Evolutionary conservation across 2,113 vertebrate genomes (phyloP), one percentile per base, ranked within the genome.

Genomic region (Tympanuchus pallidicinctus): DNA sequence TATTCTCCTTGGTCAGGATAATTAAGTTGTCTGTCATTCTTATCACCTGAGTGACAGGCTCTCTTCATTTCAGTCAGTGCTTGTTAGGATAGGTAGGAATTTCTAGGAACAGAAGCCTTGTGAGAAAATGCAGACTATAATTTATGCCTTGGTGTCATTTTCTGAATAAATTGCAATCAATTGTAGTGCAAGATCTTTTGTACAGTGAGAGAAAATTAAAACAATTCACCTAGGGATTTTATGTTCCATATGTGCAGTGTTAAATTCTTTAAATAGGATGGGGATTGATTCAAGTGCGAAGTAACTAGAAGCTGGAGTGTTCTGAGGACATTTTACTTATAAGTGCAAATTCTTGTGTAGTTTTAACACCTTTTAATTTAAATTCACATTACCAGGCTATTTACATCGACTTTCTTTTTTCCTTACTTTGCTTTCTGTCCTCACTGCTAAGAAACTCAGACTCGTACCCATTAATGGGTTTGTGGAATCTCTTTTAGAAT

Each of bases 21-120:
- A 94, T 95, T 93, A 96, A 90, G 30, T 45, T 96, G 89, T 94
- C 91, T 82, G 71, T 92, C 87, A 91, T 65, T 47, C 82, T 94
- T 91, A 93, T 95, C 92, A 92, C 59, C 67, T 70, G 83, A 65
- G 65, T 82, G 92, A 75, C 90, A 89, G 63, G 25, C 48, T 86
- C 21, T 85, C 17, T 48, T 73, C 42, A 47, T 76, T 85, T 96
- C 74, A 87, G 78, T 60, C 56, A 4, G 32, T 91, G 48, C 61
- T 93, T 89, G 38, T 84, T 72, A 69, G n/a, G 12, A 27, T 79
- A 45, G 45, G 74, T 72, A 87, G 34, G 42, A 63, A 77, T 93
- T 89, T 84, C 60, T 88, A 92, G 84, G 38, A 91, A 50, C 21
- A 82, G 56, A 88, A 85, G 10, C 14, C 64, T 92, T 3, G 1